phyloP scores from a whole-genome alignment of 2,888 invertebrate species.

The Podotricha telesiphe region DNA sequence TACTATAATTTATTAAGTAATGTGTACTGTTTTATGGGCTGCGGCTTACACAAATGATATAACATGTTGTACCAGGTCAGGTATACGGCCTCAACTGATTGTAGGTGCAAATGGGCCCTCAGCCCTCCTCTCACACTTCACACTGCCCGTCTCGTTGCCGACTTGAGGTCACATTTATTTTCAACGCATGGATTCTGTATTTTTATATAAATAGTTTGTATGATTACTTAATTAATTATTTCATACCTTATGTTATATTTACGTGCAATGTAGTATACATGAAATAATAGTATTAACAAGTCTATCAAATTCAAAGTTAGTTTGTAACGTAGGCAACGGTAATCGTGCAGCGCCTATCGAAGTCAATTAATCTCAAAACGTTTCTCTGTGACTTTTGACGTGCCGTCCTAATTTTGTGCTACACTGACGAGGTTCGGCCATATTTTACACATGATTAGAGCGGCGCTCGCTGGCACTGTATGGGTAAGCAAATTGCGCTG shows the following conservation, averaged over 20 bases:
- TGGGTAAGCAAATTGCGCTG: slow-evolving; percentile 83
- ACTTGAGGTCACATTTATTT: slow-evolving; percentile 70
- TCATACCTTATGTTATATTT: slow-evolving; percentile 50
- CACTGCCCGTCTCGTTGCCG: slow-evolving; percentile 64
- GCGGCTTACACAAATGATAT: slow-evolving; percentile 1
- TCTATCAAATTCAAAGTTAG: slow-evolving; percentile 45
- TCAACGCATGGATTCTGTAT: slow-evolving; percentile 69
- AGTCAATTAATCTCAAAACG: slow-evolving; percentile 70
- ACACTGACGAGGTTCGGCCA: slow-evolving; percentile 73
- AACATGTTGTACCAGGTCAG: slow-evolving; percentile 68
- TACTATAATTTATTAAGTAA: neutral
- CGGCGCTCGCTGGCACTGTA: slow-evolving; percentile 72
- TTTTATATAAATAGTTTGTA: slow-evolving; percentile 63
- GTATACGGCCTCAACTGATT: slow-evolving; percentile 61
- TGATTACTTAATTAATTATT: slow-evolving; percentile 56
- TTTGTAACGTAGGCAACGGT: slow-evolving; percentile 55
- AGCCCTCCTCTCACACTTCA: slow-evolving; percentile 57
- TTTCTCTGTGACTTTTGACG: slow-evolving; percentile 71
- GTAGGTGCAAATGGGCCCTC: slow-evolving; percentile 71
- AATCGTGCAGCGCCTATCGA: slow-evolving; percentile 67
- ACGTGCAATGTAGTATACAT: neutral
- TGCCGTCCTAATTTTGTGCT: slow-evolving; percentile 70
- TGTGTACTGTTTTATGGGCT: neutral
- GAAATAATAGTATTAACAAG: neutral
- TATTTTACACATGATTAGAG: slow-evolving; percentile 84